Conservation (phyloP, 2,113 vertebrate species). For the Tachysurus fulvidraco region DNA sequence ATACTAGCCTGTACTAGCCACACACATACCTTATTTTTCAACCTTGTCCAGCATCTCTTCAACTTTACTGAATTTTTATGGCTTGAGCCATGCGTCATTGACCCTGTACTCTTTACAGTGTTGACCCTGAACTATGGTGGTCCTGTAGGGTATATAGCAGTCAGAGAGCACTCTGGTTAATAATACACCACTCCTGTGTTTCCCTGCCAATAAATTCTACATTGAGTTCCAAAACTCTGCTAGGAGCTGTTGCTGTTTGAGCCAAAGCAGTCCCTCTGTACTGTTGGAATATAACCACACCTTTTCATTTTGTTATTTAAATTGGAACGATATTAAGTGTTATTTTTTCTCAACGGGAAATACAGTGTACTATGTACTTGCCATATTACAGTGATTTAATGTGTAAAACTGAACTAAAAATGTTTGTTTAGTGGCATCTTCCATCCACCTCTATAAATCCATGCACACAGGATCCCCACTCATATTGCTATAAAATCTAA, state of each 20-base stretch:
- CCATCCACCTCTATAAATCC: neutral
- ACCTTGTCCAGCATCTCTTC: neutral
- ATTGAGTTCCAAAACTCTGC: neutral
- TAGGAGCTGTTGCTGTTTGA: neutral
- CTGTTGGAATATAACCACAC: neutral
- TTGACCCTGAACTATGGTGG: neutral
- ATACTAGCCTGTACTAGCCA: neutral
- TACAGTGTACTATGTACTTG: neutral
- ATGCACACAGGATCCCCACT: neutral
- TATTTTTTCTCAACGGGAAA: neutral
- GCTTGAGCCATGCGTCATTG: neutral
- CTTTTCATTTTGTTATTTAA: neutral
- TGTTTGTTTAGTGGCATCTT: neutral
- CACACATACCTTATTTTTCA: neutral
- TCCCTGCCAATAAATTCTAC: neutral
- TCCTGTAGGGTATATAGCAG: neutral
- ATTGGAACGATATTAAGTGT: neutral
- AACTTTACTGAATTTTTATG: neutral
- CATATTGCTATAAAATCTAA: neutral
- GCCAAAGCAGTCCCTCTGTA: neutral
- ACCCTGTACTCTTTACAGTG: slow-evolving; percentile 4
- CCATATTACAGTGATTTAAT: neutral
- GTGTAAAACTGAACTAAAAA: neutral
- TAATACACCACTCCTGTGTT: neutral
- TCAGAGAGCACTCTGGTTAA: neutral